These are phyloP conservation scores for Smutsia gigantea DNA, from an alignment of 2,797 vertebrate genomes.

Conservation along the genomic window DNA sequence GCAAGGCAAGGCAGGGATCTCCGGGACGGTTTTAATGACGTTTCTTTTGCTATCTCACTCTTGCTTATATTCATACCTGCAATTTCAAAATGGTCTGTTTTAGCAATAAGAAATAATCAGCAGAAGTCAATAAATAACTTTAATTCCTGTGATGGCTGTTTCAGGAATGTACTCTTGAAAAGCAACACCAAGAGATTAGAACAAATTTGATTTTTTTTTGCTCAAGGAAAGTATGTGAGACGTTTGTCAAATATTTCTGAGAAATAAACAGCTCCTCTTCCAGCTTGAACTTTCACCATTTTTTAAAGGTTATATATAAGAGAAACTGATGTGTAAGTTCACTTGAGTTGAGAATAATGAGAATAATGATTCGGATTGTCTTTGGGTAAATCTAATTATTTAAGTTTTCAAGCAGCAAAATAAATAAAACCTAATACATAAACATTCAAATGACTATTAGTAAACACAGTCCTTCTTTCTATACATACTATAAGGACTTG, in stretches of 20 bases:
- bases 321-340: background rate
- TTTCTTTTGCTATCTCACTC: slow-evolving; percentile 96
- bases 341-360: background rate
- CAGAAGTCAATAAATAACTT: background rate
- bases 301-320: background rate
- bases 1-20: slow-evolving; percentile 84
- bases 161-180: background rate
- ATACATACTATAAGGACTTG: background rate
- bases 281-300: background rate
- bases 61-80: slow-evolving; percentile 98
- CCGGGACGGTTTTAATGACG: slow-evolving; percentile 95
- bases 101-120: background rate
- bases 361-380: background rate
- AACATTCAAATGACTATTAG: background rate
- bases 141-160: background rate
- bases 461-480: background rate
- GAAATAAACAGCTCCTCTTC: background rate
- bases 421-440: background rate
- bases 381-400: background rate
- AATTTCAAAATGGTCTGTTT: slow-evolving; percentile 36
- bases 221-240: background rate
- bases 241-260: background rate
- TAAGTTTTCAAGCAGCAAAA: background rate
- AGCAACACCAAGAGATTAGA: background rate
- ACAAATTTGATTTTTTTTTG: background rate